phyloP scores from a whole-genome alignment of 2,797 vertebrate genomes.

The Natrix natrix region DNA sequence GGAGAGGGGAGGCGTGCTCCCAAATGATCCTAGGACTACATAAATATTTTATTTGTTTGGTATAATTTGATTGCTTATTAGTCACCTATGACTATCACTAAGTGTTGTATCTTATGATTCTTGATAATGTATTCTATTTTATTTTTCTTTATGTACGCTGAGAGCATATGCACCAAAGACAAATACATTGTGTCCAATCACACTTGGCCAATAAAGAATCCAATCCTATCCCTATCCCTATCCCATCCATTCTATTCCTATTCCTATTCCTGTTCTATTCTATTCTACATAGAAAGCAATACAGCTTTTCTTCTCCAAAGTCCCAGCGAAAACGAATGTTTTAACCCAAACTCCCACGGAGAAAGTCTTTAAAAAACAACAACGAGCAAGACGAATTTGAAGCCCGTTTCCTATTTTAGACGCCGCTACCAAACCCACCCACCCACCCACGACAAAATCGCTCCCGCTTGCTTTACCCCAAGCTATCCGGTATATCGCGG shows the following conservation, averaged over 20 bases:
- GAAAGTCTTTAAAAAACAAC: background rate
- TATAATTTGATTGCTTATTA: too few species aligned
- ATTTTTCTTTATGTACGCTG: too few species aligned
- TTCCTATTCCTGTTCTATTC: too few species aligned
- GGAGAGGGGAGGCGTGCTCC: background rate
- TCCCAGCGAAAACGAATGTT: background rate
- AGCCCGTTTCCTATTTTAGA: conserved; percentile 67
- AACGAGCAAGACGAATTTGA: conserved; percentile 47
- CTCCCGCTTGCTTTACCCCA: conserved; percentile 8
- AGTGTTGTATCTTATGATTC: too few species aligned
- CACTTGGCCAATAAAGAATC: too few species aligned
- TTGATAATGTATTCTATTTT: too few species aligned
- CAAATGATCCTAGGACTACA: background rate
- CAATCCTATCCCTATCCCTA: too few species aligned
- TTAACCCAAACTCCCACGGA: background rate
- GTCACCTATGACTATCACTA: too few species aligned
- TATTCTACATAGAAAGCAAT: background rate
- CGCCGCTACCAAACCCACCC: conserved; percentile 32
- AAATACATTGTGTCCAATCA: too few species aligned
- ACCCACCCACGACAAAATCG: conserved; percentile 24
- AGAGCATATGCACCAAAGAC: too few species aligned
- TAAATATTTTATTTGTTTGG: background rate
- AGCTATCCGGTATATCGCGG: background rate
- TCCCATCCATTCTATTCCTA: too few species aligned
- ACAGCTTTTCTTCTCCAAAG: background rate